Base-by-base conservation (phyloP, 1,140 invertebrate species). In the Pogonognathellus flavescens region DNA sequence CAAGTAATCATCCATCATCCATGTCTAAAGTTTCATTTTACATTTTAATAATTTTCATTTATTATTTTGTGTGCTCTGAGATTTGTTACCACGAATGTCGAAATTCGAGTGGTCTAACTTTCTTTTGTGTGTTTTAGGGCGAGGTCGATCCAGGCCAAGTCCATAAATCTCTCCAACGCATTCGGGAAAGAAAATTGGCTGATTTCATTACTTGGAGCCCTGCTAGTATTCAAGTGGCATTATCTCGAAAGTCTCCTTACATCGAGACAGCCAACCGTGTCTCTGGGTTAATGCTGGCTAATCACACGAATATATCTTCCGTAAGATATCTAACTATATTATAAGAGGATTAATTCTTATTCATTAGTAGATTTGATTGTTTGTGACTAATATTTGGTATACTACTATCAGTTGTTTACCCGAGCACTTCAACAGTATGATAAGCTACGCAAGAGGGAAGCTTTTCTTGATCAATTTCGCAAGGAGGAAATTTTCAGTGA, bases 201-300 rank as follows among this genome's bases (percentile, higher is more conserved):
- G 95, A 97, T 89, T 99, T 99, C 90, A 99, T 99, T 89, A 97
- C 97, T 0, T 99, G 98, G 98, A 97, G 97, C 50, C 98, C 98
- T 14, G 97, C 97, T 3, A 97, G 96, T 91, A 98, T 99, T 87
- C 97, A 99, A 92, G 97, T 99, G 50, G 97, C 97, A 11, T 91
- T 99, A 2, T 98, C 97, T 0, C 93, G 96, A 72, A 97, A 98
- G 90, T 99, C 97, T 1, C 98, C 98, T 0, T 99, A 99, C 89
- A 96, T 99, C 82, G 95, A 96, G 91, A 96, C 96, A 62, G 94
- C 96, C 16, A 97, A 99, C 92, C 93, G 97, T 88, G 98, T 99
- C 0, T 99, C 97, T 66, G 98, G 98, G 14, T 93, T 99, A 9
- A 97, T 99, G 96, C 92, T 99, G 88, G 98, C 98, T 84, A 99